phyloP scores from a whole-genome alignment of 2,113 vertebrate genomes.

The Riparia riparia region DNA sequence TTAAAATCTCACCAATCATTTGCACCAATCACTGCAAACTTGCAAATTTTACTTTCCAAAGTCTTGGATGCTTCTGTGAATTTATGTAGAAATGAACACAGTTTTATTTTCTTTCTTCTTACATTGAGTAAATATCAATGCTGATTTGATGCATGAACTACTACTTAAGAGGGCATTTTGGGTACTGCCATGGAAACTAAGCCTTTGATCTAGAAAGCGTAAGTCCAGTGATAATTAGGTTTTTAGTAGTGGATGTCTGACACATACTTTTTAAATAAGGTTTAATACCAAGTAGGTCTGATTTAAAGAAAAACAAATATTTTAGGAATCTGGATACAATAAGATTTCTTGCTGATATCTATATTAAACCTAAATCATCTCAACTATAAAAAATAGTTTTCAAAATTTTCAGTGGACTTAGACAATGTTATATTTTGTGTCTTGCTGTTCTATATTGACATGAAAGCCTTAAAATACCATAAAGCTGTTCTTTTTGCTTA shows the following conservation, averaged over 20 bases:
- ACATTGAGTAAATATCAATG: background rate
- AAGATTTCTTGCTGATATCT: background rate
- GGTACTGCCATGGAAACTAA: background rate
- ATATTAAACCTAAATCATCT: background rate
- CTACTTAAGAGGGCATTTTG: slow-evolving; percentile 11
- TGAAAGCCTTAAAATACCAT: background rate
- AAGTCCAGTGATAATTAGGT: background rate
- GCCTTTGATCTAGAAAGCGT: slow-evolving; percentile 24
- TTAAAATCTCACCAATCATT: background rate
- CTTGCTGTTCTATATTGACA: background rate
- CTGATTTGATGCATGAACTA: background rate
- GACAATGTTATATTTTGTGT: background rate
- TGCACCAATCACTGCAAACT: background rate
- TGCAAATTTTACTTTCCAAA: background rate
- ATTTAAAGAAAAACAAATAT: background rate
- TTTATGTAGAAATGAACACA: background rate
- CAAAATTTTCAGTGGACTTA: background rate
- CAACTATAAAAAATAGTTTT: background rate
- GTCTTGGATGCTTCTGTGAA: background rate
- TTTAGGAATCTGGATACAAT: background rate
- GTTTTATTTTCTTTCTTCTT: background rate
- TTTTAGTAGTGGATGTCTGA: background rate
- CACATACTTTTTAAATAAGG: background rate
- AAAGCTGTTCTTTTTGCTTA: background rate
- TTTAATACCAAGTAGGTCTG: background rate